Base-by-base conservation (phyloP, 2,113 vertebrate genomes). In the Neogobius melanostomus region DNA sequence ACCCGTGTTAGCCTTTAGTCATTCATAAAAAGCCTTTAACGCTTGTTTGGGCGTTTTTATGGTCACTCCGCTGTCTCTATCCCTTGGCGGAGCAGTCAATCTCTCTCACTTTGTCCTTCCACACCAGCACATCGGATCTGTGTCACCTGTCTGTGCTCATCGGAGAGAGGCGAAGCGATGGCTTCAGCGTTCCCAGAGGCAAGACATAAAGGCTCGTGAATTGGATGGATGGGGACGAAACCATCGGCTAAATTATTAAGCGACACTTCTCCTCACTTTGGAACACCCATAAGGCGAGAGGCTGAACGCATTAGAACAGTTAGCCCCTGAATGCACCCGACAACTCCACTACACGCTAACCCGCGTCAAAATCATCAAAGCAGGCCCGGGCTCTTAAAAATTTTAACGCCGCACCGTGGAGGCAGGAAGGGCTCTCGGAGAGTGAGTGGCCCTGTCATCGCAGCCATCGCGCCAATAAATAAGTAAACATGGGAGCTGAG, bases 291-390 rank as follows among this genome's bases (percentile, higher is more conserved):
- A 82, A 68, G 67, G 71, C 79, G 11, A 72, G 76, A 77, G 79
- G 76, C 72, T 86, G 78, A 88, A 91, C 83, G 85, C 89, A 90
- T 91, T 91, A 91, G 81, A 91, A 85, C 90, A 49, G 85, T 91
- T 91, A 91, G 88, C 86, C 87, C 90, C 76, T 91, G 90, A 91
- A 89, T 91, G 90, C 89, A 90, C 87, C 87, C 79, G 90, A 91
- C 90, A 91, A 89, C 84, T 91, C 76, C 12, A 79, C 86, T 90
- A 84, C 88, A 82, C 46, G 72, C 85, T 89, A 89, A 91, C 81
- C 81, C 80, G 8, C 74, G 83, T 91, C 90, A 91, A 91, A 90
- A 82, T 87, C 86, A 72, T 89, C 88, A 89, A 85, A 84, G 77
- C 75, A 17, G 80, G 86, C 85, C 78, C 8, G 76, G 86, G 89